Conservation (phyloP, 2,888 invertebrate genomes). For the Gonocerus acuteangulatus region DNA sequence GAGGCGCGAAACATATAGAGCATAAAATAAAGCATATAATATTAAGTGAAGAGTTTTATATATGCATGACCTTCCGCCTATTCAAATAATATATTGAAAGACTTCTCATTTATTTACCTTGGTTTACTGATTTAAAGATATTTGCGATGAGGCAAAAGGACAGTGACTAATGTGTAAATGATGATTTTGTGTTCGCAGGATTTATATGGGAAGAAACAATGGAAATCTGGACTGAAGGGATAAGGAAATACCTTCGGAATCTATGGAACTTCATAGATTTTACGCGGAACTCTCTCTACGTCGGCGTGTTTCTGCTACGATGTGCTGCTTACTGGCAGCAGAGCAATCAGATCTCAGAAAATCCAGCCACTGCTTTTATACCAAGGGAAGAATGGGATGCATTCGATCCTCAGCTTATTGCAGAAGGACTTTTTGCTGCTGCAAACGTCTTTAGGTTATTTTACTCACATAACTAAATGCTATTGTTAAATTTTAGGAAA, state of each 20-base stretch:
- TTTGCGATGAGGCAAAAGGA: too few species aligned
- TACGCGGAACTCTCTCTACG: constrained; percentile 78
- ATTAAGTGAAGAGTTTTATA: too few species aligned
- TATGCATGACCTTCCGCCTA: too few species aligned
- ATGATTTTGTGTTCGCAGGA: too few species aligned
- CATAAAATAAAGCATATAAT: too few species aligned
- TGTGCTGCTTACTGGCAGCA: constrained; percentile 70
- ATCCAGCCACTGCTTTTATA: constrained; percentile 63
- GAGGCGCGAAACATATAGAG: too few species aligned
- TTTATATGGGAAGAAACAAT: constrained; percentile 89
- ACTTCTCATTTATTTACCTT: too few species aligned
- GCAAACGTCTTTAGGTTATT: constrained; percentile 81
- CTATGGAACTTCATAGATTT: constrained; percentile 98
- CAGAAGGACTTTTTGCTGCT: constrained; percentile 87
- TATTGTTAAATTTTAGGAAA: not conserved
- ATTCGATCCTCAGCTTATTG: constrained; percentile 87
- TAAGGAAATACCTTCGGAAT: constrained; percentile 76
- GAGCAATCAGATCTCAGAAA: constrained; percentile 55
- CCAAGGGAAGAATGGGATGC: constrained; percentile 83
- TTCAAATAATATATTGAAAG: too few species aligned
- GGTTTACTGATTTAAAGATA: too few species aligned
- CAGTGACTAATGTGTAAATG: too few species aligned
- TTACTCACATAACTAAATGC: not conserved
- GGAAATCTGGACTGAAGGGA: constrained; percentile 82
- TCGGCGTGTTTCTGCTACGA: constrained; percentile 60